phyloP scores from a whole-genome alignment of 2,113 vertebrate genomes.

The Cygnus atratus region DNA sequence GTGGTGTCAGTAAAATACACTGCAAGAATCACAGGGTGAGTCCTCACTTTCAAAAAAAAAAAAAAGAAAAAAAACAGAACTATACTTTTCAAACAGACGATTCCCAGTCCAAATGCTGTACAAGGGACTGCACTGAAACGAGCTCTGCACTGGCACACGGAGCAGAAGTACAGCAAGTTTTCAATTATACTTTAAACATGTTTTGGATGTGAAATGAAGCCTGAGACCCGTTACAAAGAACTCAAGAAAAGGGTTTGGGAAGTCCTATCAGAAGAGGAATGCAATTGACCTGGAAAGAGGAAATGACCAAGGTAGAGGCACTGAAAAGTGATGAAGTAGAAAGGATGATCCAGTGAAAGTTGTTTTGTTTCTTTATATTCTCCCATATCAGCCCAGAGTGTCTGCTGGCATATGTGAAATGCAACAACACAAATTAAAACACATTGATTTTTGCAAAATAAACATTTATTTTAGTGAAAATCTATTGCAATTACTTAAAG shows the following conservation, averaged over 20 bases:
- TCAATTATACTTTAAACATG: background rate
- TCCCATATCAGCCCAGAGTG: background rate
- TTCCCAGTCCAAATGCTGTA: background rate
- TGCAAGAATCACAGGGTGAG: background rate
- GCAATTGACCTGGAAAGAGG: background rate
- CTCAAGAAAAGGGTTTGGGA: background rate
- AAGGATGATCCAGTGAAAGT: background rate
- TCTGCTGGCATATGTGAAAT: background rate
- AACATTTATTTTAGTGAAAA: background rate
- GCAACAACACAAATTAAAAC: conserved; percentile 32
- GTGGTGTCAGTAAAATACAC: background rate
- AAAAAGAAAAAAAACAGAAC: background rate
- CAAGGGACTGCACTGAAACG: background rate
- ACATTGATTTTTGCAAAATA: conserved; percentile 5
- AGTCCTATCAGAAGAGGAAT: background rate
- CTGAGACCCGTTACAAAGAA: background rate
- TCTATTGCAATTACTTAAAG: conserved; percentile 34
- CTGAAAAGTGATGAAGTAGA: background rate
- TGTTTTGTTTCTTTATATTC: background rate
- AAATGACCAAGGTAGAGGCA: background rate
- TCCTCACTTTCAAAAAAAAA: background rate
- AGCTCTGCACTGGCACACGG: background rate
- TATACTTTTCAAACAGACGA: background rate
- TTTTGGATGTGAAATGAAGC: background rate
- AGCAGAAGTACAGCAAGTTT: background rate